Base-by-base conservation (phyloP, 2,113 vertebrate genomes). In the Diadophis punctatus region DNA sequence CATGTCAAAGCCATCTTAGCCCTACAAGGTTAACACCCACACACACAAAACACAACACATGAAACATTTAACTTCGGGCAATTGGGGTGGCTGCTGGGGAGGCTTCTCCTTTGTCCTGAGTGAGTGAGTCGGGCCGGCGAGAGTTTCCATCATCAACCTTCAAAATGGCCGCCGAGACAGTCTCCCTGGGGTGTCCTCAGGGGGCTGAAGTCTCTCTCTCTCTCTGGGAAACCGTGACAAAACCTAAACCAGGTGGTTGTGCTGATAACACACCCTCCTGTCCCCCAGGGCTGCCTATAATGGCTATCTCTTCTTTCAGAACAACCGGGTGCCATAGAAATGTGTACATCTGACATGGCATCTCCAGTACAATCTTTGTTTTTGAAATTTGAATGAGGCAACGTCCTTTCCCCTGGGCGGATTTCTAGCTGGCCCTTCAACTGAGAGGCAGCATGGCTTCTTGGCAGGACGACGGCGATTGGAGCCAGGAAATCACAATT, bases 261-360 rank as follows among this genome's bases (percentile, higher is more conserved):
- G 25, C 87, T 89, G 91, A 92, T 92, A 92, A 92, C 87, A 46
- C 91, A 16, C 23, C 6, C 46, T 30, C 63, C 23, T 8, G 51
- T 89, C 91, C 91, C 91, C 87, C 55, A 84, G 91, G 63, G 87
- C 87, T 80, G 63, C 27, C 39, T 49, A 84, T 55, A 89, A 92
- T 92, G 91, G 87, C n/a, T 92, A 92, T 92, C 91, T 92, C 91
- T 89, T 49, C 46, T 84, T 89, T 92, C 91, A 92, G 91, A 92
- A 92, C 87, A 92, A 84, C 51, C 51, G 3, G 1, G 52, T 7
- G 14, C 91, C 52, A 89, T 89, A 92, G 87, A 84, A 92, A 84
- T 89, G 48, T 49, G 63, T 46, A n/a, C 25, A 92, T 92, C 91
- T 55, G 87, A 92, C 91, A 92, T 88, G 51, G 48, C 63, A 92